A percentile compares a stretch with the other conserved stretches of the same genome.
Conservation (phyloP, 2,797 vertebrate genomes). For the Cichlasoma orientale region DNA sequence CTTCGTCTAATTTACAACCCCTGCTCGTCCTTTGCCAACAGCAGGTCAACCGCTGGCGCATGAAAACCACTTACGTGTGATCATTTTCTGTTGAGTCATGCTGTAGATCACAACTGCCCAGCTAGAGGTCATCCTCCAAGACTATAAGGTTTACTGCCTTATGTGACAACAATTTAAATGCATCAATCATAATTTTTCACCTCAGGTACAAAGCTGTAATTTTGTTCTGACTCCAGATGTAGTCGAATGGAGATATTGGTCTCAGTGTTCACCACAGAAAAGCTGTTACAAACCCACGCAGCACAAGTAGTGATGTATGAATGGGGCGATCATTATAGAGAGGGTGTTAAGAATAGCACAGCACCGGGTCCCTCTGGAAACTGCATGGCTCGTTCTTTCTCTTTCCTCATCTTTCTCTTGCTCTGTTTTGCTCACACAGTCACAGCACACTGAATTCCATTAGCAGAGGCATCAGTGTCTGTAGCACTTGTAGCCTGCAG, state of each 20-base stretch:
- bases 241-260: neutral
- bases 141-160: neutral
- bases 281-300: neutral
- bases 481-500: conserved; percentile 62
- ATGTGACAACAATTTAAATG: conserved; percentile 9
- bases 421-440: conserved; percentile 51
- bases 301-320: conserved; percentile 49
- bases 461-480: conserved; percentile 59
- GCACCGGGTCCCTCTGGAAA: conserved; percentile 37
- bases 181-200: neutral
- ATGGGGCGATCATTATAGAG: conserved; percentile 47
- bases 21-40: conserved; percentile 29
- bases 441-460: conserved; percentile 63
- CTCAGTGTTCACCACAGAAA: neutral
- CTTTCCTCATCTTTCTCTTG: conserved; percentile 34
- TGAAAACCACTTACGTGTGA: conserved; percentile 46
- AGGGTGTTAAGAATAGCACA: conserved; percentile 57
- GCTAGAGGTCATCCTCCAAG: conserved; percentile 17
- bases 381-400: conserved; percentile 28
- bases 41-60: conserved; percentile 24
- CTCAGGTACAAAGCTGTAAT: neutral
- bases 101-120: conserved; percentile 29
- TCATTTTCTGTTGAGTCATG: conserved; percentile 41
- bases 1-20: conserved; percentile 32
- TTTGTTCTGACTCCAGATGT: neutral